These are phyloP conservation scores for Cynopterus sphinx DNA, from an alignment of 2,797 vertebrate genomes.

Conservation along the genomic window DNA sequence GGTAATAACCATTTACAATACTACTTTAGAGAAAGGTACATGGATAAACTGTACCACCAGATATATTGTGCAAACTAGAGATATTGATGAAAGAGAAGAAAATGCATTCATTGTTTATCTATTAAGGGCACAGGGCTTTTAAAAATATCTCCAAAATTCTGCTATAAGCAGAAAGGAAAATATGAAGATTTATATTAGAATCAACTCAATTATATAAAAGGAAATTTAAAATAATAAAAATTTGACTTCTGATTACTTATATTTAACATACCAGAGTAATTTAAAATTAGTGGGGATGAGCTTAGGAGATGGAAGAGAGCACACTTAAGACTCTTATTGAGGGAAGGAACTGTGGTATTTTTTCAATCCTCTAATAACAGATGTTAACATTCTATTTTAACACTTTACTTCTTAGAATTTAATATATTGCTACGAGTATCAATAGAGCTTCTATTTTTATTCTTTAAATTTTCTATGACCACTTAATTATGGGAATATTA, in stretches of 20 bases:
- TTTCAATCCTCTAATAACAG: not conserved
- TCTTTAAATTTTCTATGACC: not conserved
- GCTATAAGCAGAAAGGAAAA: not conserved
- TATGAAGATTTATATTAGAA: not conserved
- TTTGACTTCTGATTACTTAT: not conserved
- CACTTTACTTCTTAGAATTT: slow-evolving; percentile 33
- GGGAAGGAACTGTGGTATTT: not conserved
- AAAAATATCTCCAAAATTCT: not conserved
- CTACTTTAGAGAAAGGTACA: not conserved
- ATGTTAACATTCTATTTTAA: not conserved
- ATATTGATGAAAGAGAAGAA: not conserved
- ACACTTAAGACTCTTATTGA: not conserved
- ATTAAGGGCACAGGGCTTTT: not conserved
- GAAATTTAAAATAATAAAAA: not conserved
- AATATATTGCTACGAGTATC: not conserved
- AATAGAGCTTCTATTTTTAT: not conserved
- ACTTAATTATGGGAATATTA: not conserved
- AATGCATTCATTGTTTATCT: not conserved
- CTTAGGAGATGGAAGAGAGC: not conserved
- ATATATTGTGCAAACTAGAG: not conserved
- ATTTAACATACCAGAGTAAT: not conserved
- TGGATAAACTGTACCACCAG: not conserved
- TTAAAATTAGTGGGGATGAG: not conserved
- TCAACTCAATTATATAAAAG: not conserved
- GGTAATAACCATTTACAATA: not conserved